These are phyloP conservation scores for Brachionus koreanus DNA, from an alignment of 1,140 invertebrate species.

Conservation along the genomic window DNA sequence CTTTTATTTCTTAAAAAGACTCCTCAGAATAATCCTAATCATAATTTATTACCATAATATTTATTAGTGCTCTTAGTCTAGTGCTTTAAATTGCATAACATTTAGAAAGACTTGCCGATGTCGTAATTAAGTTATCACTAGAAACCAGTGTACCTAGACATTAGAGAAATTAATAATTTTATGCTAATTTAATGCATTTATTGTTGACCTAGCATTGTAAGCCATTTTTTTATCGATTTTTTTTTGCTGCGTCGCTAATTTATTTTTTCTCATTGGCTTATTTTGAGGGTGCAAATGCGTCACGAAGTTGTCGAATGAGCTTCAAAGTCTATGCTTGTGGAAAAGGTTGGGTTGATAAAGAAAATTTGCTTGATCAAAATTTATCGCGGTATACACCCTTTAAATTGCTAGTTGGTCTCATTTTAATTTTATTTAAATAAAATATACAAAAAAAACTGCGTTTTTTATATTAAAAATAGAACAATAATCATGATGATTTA, in stretches of 20 bases:
- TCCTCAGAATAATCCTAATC: background rate
- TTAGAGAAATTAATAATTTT: background rate
- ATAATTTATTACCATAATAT: constrained; percentile 11
- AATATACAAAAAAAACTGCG: background rate
- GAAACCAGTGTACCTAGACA: background rate
- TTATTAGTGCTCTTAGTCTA: background rate
- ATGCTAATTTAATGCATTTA: background rate
- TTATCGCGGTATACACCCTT: background rate
- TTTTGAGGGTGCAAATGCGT: background rate
- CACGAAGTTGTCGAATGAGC: background rate
- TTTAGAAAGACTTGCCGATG: background rate
- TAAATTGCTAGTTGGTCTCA: background rate
- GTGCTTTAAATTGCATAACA: background rate
- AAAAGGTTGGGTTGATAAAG: background rate
- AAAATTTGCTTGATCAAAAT: background rate
- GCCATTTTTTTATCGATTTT: constrained; percentile 8
- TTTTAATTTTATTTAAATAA: background rate
- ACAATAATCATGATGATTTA: background rate
- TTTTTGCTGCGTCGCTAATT: background rate
- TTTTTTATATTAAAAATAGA: constrained; percentile 22
- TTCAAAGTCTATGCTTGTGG: background rate
- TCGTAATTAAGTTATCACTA: background rate
- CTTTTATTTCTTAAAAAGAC: background rate
- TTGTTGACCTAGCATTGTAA: background rate
- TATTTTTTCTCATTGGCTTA: background rate